phyloP scores from a whole-genome alignment of 2,113 vertebrate genomes.

The Anhinga anhinga region DNA sequence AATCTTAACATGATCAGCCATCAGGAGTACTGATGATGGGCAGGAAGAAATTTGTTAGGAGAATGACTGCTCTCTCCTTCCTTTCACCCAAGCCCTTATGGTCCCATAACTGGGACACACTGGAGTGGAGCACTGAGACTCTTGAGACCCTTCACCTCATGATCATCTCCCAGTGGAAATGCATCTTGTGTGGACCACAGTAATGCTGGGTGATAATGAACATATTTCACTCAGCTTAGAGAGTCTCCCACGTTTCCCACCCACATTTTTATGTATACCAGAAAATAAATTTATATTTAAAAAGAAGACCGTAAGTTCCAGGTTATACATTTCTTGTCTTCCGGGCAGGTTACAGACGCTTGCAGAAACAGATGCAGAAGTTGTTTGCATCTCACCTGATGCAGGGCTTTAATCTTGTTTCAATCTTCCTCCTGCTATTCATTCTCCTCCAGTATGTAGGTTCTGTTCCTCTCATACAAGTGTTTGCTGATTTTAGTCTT shows the following conservation, averaged over 20 bases:
- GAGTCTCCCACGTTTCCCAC: background rate
- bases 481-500: background rate
- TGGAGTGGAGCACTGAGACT: background rate
- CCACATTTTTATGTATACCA: background rate
- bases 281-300: background rate
- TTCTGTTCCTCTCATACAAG: background rate
- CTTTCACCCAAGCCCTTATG: background rate
- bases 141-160: background rate
- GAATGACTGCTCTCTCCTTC: background rate
- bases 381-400: background rate
- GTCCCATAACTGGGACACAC: background rate
- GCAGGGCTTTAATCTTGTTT: background rate
- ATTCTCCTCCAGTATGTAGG: background rate
- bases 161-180: background rate
- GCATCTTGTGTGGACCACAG: background rate
- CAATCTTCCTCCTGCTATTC: background rate
- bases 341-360: background rate
- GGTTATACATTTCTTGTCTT: background rate
- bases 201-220: background rate
- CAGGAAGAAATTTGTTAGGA: background rate
- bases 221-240: background rate
- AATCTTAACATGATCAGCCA: background rate
- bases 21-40: background rate
- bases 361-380: background rate
- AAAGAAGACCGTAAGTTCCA: background rate